Evolutionary conservation across 2,888 invertebrate species (phyloP), one percentile per base, ranked within the genome.

Genomic region (Campaea margaritaria): DNA sequence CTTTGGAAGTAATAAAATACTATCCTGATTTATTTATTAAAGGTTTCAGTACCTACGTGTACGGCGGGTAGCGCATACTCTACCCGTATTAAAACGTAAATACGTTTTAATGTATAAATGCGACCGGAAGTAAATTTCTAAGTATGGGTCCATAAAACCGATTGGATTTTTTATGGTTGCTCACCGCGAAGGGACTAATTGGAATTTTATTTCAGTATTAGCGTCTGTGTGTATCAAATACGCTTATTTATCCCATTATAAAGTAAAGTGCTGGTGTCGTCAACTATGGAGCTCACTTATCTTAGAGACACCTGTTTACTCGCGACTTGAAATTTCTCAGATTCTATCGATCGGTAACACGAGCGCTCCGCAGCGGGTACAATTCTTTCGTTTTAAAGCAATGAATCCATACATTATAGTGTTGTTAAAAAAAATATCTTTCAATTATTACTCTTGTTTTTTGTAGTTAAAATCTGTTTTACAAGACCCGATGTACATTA

Each of bases 261-360:
- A 15, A 21, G 12, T 41, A 21, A 49, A 28, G 47, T 36, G 36
- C 12, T 5, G 38, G 15, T 39, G 50, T 42, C 42, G 41, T 50
- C 28, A 49, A 27, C 34, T 28, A 27, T 50, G 15, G 27, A 42
- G 31, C 50, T 50, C 31, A 15, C 42, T 28, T 50, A 42, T 42
- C 50, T 50, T 28, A 12, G 8, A 38, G 48, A 21, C 48, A 58
- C 51, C 48, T 58, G 52, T 48, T 58, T 15, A 13, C 41, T 38
- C 27, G 53, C 39, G 43, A 41, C 49, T 44, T 48, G 48, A 53
- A 53, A 53, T 34, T 31, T 59, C 58, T 53, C 58, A 49, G 53
- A 53, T 49, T 49, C 44, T 53, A 59, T 59, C 53, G 58, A 59
- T 59, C 53, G 21, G 21, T 10, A 45, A 27, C 45, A 41, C 21